phyloP scores from a whole-genome alignment of 2,113 vertebrate species.

The Crocuta crocuta region DNA sequence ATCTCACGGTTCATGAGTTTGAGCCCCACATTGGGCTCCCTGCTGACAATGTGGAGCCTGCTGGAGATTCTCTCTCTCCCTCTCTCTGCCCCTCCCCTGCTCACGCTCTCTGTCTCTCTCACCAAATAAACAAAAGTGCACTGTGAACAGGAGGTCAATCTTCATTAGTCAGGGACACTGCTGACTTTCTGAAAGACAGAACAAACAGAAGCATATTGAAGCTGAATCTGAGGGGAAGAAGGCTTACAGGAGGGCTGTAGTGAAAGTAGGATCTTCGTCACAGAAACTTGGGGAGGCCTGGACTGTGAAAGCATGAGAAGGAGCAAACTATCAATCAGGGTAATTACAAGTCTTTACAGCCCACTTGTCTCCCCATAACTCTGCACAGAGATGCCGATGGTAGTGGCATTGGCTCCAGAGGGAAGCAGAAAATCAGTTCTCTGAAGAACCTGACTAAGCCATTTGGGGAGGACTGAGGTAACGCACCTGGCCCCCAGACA shows the following conservation, averaged over 20 bases:
- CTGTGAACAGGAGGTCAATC: not conserved
- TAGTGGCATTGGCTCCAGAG: fast-evolving
- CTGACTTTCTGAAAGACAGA: not conserved
- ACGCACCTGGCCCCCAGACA: not conserved
- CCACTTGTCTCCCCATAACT: not conserved
- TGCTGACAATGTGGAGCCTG: too few species aligned
- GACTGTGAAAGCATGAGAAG: not conserved
- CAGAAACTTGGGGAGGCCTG: not conserved
- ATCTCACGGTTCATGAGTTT: too few species aligned
- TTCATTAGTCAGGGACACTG: not conserved
- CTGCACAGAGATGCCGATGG: not conserved
- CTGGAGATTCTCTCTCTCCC: too few species aligned
- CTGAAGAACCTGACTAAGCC: not conserved
- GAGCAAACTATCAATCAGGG: not conserved
- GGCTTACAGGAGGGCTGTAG: not conserved
- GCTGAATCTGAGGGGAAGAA: not conserved
- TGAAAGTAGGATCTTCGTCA: not conserved
- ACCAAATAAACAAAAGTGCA: not conserved
- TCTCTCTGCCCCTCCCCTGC: too few species aligned
- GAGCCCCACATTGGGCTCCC: too few species aligned
- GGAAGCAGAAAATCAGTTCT: not conserved
- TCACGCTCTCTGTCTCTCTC: too few species aligned
- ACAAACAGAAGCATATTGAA: not conserved
- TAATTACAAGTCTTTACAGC: not conserved
- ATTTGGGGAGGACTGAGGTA: not conserved